These are phyloP conservation scores for Thelaira solivaga DNA, from an alignment of 2,888 invertebrate genomes.

Conservation along the genomic window DNA sequence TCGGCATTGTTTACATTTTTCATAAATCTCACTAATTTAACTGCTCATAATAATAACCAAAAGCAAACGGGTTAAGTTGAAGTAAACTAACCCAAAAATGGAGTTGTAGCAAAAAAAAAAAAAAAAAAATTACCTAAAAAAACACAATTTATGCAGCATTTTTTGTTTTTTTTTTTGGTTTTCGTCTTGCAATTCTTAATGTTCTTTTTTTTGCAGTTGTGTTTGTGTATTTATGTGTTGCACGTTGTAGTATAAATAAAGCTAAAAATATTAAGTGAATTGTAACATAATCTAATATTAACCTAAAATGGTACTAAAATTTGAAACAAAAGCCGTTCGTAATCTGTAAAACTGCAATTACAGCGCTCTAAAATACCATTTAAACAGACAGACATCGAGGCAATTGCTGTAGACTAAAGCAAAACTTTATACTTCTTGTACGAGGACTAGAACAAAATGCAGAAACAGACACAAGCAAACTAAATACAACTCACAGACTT, in stretches of 20 bases:
- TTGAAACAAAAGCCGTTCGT: conserved; percentile 54
- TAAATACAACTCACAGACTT: neutral
- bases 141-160: conserved; percentile 3
- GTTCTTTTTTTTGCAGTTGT: neutral
- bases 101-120: neutral
- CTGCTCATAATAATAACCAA: conserved; percentile 25
- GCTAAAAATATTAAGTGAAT: too few species aligned
- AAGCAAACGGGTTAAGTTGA: neutral
- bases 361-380: conserved; percentile 38
- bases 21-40: conserved; percentile 27
- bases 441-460: neutral
- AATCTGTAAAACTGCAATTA: conserved; percentile 63
- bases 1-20: neutral
- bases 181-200: neutral
- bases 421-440: too few species aligned
- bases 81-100: neutral
- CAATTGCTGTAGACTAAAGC: neutral
- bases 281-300: conserved; percentile 54
- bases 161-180: neutral
- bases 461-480: neutral
- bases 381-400: neutral
- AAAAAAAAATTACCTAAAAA: too few species aligned
- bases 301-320: conserved; percentile 53
- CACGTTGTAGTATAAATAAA: conserved; percentile 18
- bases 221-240: neutral